Percentiles rank a stretch among this genome's conserved stretches.
These are phyloP conservation scores for Alethe castanea DNA, from an alignment of 2,113 vertebrate genomes.

Conservation along the genomic window DNA sequence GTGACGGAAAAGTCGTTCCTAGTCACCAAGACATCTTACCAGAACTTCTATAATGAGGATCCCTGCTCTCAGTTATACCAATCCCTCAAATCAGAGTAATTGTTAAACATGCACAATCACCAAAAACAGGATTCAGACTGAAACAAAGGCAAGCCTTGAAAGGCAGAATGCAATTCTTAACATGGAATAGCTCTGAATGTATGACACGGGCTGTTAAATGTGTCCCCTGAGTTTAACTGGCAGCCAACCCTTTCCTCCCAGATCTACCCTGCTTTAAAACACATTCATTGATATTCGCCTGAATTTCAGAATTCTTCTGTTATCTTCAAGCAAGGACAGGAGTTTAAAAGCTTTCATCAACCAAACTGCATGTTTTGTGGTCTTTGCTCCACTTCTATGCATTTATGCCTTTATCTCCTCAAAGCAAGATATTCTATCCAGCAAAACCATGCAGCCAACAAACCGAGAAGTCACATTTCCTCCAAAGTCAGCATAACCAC, in stretches of 20 bases:
- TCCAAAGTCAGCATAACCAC: neutral
- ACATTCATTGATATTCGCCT: neutral
- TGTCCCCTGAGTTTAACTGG: neutral
- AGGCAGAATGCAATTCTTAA: neutral
- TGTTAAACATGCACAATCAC: neutral
- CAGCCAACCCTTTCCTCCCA: neutral
- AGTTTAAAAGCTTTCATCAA: neutral
- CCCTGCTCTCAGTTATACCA: neutral
- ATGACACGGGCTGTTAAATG: neutral
- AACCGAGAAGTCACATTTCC: neutral
- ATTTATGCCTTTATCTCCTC: neutral
- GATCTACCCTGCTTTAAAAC: neutral
- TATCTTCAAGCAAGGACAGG: neutral
- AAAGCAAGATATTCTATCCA: neutral
- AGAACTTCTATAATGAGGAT: neutral
- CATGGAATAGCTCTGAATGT: neutral
- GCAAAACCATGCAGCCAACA: neutral
- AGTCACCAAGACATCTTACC: neutral
- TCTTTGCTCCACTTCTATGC: neutral
- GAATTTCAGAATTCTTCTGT: neutral
- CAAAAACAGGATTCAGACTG: neutral
- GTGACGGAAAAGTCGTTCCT: neutral
- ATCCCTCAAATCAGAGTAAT: neutral
- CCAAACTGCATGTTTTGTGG: neutral
- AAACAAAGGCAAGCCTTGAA: neutral